Evolutionary conservation across 2,797 vertebrate genomes (phyloP).

Genomic region (Platyrinchus mystaceus): DNA sequence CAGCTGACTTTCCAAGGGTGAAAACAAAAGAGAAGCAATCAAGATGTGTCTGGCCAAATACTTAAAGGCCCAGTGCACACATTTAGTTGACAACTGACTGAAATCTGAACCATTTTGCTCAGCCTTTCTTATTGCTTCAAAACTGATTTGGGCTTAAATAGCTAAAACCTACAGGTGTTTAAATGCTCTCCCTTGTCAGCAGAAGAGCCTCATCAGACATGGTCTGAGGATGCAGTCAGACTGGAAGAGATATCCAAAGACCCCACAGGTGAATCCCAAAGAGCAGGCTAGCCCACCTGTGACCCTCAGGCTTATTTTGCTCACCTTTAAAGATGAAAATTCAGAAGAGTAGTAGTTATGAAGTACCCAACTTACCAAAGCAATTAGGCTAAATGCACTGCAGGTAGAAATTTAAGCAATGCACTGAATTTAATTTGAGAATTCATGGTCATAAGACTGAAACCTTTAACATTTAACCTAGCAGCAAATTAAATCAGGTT

Average conservation of each 20-base stretch:
- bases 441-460: slow-evolving; percentile 52
- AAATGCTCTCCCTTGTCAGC: slow-evolving; percentile 72
- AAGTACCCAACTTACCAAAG: slow-evolving; percentile 47
- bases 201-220: slow-evolving; percentile 55
- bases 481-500: slow-evolving; percentile 50
- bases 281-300: slow-evolving; percentile 63
- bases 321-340: slow-evolving; percentile 54
- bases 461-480: slow-evolving; percentile 63
- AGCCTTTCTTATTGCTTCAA: slow-evolving; percentile 73
- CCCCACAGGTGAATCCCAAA: slow-evolving; percentile 52
- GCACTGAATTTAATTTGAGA: slow-evolving; percentile 61
- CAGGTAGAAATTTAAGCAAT: slow-evolving; percentile 59
- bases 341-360: slow-evolving; percentile 53
- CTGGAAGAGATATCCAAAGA: slow-evolving; percentile 58
- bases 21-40: slow-evolving; percentile 74
- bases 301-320: slow-evolving; percentile 64
- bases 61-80: slow-evolving; percentile 79
- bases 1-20: slow-evolving; percentile 59
- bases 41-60: slow-evolving; percentile 75
- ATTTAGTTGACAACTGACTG: slow-evolving; percentile 77
- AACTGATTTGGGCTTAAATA: slow-evolving; percentile 71
- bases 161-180: slow-evolving; percentile 74
- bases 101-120: slow-evolving; percentile 75
- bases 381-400: slow-evolving; percentile 61
- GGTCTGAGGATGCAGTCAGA: slow-evolving; percentile 51